These are phyloP conservation scores for Anthoscopus minutus DNA, from an alignment of 2,113 vertebrate genomes.

Conservation along the genomic window DNA sequence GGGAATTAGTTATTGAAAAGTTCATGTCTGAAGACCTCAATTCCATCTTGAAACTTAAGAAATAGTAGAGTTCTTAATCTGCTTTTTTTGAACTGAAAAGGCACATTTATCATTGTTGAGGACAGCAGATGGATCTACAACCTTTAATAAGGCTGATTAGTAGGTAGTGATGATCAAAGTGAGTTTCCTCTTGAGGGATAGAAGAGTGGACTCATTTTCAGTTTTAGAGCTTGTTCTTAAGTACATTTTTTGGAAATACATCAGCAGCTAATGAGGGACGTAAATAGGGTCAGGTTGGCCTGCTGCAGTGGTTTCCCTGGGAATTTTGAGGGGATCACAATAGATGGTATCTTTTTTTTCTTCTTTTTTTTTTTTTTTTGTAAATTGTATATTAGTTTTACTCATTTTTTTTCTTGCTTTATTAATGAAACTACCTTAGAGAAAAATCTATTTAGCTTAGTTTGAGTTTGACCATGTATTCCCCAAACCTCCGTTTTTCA, in stretches of 20 bases:
- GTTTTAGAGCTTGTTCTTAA: not conserved
- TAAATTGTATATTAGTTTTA: not conserved
- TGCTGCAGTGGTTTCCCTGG: not conserved
- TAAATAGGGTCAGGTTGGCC: not conserved
- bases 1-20: not conserved
- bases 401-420: not conserved
- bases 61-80: not conserved
- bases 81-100: not conserved
- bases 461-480: not conserved
- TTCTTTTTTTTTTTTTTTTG: no score
- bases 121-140: not conserved
- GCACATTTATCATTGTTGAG: not conserved
- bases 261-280: not conserved
- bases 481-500: not conserved
- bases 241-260: not conserved
- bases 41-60: not conserved
- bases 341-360: rapidly evolving
- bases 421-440: not conserved
- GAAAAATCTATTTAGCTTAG: not conserved
- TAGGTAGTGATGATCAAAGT: not conserved
- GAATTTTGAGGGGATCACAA: not conserved
- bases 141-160: not conserved
- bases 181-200: not conserved
- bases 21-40: not conserved
- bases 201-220: not conserved